A percentile compares a stretch with the other conserved stretches of the same genome.
Conservation (phyloP, 2,113 vertebrate genomes). For the Neolamprologus hecqui region DNA sequence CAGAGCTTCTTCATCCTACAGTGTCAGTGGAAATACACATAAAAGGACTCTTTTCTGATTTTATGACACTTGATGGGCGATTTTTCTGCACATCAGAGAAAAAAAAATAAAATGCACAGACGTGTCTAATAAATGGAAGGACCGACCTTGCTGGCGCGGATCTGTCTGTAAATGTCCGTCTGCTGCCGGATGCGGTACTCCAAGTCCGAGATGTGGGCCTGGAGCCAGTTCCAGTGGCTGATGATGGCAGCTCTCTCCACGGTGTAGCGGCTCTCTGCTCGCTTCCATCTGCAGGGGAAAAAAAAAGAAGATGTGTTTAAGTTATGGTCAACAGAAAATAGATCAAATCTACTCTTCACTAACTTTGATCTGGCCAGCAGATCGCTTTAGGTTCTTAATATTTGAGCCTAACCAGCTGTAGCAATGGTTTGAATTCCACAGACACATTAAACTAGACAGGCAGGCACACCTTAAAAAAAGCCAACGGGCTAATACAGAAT, state of each 20-base stretch:
- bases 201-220: conserved; percentile 97
- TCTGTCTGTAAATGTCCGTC: conserved; percentile 95
- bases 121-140: not conserved
- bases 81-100: not conserved
- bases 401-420: not conserved
- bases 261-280: conserved; percentile 92
- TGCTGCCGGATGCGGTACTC: conserved; percentile 98
- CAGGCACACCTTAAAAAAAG: not conserved
- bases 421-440: not conserved
- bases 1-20: not conserved
- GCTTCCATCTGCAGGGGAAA: conserved; percentile 75
- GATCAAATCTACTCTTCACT: not conserved
- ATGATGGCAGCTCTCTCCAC: conserved; percentile 92
- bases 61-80: not conserved
- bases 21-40: not conserved
- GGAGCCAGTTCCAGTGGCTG: conserved; percentile 99
- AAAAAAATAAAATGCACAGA: not conserved
- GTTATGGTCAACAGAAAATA: not conserved
- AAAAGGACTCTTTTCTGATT: not conserved
- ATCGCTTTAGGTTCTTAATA: not conserved
- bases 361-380: not conserved
- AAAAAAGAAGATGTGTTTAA: not conserved
- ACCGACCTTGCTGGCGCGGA: conserved; percentile 89
- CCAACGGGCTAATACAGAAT: not conserved
- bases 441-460: not conserved